These are phyloP conservation scores for Pterostichus madidus DNA, from an alignment of 2,888 invertebrate genomes.

Conservation along the genomic window DNA sequence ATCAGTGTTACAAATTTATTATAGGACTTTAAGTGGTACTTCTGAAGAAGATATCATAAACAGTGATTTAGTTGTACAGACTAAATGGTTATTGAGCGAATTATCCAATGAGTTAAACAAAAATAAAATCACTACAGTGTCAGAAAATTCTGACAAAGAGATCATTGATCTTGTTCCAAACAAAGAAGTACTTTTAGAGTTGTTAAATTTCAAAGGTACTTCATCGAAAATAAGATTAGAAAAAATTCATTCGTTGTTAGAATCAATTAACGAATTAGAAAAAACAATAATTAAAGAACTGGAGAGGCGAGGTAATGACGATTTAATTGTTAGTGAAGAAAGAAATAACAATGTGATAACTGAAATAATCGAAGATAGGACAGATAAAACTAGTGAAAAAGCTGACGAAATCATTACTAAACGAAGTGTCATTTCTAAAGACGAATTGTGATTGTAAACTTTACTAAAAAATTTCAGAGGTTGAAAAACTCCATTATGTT, in stretches of 20 bases:
- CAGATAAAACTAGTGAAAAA: slow-evolving; percentile 57
- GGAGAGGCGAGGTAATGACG: slow-evolving; percentile 69
- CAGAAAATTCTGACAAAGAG: slow-evolving; percentile 60
- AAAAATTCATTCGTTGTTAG: slow-evolving; percentile 70
- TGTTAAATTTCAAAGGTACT: slow-evolving; percentile 63
- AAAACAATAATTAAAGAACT: slow-evolving; percentile 70
- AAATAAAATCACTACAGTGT: slow-evolving; percentile 68
- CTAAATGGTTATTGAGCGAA: slow-evolving; percentile 75
- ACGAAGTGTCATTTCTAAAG: slow-evolving; percentile 65
- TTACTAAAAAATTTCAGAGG: slow-evolving; percentile 19
- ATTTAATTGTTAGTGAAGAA: slow-evolving; percentile 71
- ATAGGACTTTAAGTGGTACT: slow-evolving; percentile 74
- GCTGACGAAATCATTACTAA: slow-evolving; percentile 66
- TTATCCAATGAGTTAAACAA: slow-evolving; percentile 73
- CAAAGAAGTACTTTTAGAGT: slow-evolving; percentile 64
- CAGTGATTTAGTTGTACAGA: slow-evolving; percentile 73
- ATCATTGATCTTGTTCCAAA: slow-evolving; percentile 63
- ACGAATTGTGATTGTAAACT: slow-evolving; percentile 70
- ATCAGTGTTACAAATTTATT: slow-evolving; percentile 75
- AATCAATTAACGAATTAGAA: slow-evolving; percentile 70
- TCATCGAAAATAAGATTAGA: slow-evolving; percentile 68
- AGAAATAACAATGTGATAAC: slow-evolving; percentile 68
- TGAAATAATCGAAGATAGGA: slow-evolving; percentile 45
- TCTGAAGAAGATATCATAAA: slow-evolving; percentile 71
- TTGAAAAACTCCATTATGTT: neutral